These are phyloP conservation scores for Tanypteryx hageni DNA, from an alignment of 2,888 invertebrate species.

Conservation along the genomic window DNA sequence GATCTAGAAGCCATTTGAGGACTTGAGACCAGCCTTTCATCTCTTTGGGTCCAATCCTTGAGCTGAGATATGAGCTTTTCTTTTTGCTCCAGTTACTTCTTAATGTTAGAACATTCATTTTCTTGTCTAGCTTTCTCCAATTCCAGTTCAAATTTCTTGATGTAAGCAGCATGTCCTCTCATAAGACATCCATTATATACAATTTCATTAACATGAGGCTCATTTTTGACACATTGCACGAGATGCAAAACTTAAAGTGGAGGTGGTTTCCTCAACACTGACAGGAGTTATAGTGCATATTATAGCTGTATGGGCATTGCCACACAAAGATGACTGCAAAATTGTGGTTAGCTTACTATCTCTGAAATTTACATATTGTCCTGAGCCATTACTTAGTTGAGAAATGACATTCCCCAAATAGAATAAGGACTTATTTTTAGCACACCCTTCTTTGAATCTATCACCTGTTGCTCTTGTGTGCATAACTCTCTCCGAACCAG, in stretches of 20 bases:
- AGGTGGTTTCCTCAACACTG: slow-evolving; percentile 85
- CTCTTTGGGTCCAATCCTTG: slow-evolving; percentile 52
- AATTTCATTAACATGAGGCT: slow-evolving; percentile 87
- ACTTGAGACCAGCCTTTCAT: not conserved
- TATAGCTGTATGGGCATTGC: slow-evolving; percentile 91
- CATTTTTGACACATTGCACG: slow-evolving; percentile 88
- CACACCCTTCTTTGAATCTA: slow-evolving; percentile 88
- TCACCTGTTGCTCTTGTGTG: slow-evolving; percentile 87
- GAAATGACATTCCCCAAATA: slow-evolving; percentile 88
- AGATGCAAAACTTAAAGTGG: slow-evolving; percentile 87
- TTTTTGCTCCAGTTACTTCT: slow-evolving; percentile 48
- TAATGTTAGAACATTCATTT: slow-evolving; percentile 33
- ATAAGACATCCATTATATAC: slow-evolving; percentile 84
- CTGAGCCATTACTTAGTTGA: slow-evolving; percentile 83
- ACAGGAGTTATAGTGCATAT: slow-evolving; percentile 91
- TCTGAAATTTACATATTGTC: slow-evolving; percentile 81
- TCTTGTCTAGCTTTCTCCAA: slow-evolving; percentile 74
- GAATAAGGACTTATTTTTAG: slow-evolving; percentile 87
- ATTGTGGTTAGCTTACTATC: slow-evolving; percentile 92
- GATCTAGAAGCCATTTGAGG: slow-evolving; percentile 15
- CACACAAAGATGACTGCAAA: slow-evolving; percentile 90
- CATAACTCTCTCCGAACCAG: slow-evolving; percentile 90
- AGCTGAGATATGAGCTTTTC: slow-evolving; percentile 42
- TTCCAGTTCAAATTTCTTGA: slow-evolving; percentile 80
- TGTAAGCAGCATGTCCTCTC: slow-evolving; percentile 82